Conservation (phyloP, 2,113 vertebrate species). For the Baryphthengus martii region DNA sequence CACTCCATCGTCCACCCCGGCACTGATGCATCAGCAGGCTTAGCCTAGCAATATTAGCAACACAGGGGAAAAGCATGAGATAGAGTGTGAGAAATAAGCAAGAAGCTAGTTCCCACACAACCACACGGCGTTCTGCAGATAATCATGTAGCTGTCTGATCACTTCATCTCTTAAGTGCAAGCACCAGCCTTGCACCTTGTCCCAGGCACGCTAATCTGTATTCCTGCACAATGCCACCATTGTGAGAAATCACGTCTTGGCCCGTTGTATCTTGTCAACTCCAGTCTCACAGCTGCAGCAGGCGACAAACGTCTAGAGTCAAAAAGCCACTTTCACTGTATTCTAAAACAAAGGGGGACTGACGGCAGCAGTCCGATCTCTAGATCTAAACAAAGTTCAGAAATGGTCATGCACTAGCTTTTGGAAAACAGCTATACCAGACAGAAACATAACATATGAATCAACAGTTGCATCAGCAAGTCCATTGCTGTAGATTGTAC, state of each 20-base stretch:
- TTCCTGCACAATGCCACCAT: background rate
- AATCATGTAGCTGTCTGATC: background rate
- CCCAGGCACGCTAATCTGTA: background rate
- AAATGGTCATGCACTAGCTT: background rate
- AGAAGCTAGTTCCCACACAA: background rate
- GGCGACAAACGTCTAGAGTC: background rate
- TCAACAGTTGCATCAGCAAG: background rate
- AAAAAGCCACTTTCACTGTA: background rate
- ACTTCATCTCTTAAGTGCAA: background rate
- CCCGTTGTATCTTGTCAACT: background rate
- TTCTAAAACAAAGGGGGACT: background rate
- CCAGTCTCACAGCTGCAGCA: background rate
- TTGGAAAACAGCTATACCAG: background rate
- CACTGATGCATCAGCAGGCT: background rate
- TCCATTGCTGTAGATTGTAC: background rate
- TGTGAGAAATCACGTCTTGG: background rate
- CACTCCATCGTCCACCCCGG: fast-evolving
- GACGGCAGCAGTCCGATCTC: background rate
- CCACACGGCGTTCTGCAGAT: background rate
- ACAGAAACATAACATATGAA: background rate
- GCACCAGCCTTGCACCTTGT: background rate
- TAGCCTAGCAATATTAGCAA: background rate
- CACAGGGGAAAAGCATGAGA: background rate
- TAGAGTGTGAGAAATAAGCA: background rate
- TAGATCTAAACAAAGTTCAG: background rate